Conservation (phyloP, 1,140 invertebrate species). For the Armadillidium nasatum region DNA sequence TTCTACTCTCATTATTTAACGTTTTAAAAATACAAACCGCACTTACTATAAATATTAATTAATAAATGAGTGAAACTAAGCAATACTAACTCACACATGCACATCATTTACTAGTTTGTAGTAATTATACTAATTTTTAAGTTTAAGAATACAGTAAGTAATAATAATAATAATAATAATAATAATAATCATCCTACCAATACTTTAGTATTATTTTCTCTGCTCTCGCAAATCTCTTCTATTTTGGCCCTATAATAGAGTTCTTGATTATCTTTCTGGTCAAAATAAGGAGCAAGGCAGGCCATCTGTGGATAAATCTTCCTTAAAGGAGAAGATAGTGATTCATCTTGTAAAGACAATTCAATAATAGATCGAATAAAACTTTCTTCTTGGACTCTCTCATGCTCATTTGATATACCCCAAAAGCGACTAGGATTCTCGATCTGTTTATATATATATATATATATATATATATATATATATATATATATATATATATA, state of each 20-base stretch:
- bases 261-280: neutral
- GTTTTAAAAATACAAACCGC: no score
- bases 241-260: neutral
- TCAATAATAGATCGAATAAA: neutral
- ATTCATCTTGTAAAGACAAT: neutral
- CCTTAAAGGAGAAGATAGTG: neutral
- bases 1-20: no score
- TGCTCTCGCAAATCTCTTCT: neutral
- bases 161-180: no score
- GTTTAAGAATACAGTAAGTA: no score
- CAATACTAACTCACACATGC: no score
- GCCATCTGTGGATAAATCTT: neutral
- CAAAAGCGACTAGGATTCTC: neutral
- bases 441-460: neutral
- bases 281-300: neutral
- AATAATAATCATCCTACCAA: neutral
- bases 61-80: no score
- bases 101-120: no score
- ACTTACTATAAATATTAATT: no score
- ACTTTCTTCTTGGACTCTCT: neutral
- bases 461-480: no score
- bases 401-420: neutral
- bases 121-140: no score
- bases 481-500: no score
- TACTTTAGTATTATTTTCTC: neutral